Base-by-base conservation (phyloP, 2,888 invertebrate species). In the Phorcus lineatus region DNA sequence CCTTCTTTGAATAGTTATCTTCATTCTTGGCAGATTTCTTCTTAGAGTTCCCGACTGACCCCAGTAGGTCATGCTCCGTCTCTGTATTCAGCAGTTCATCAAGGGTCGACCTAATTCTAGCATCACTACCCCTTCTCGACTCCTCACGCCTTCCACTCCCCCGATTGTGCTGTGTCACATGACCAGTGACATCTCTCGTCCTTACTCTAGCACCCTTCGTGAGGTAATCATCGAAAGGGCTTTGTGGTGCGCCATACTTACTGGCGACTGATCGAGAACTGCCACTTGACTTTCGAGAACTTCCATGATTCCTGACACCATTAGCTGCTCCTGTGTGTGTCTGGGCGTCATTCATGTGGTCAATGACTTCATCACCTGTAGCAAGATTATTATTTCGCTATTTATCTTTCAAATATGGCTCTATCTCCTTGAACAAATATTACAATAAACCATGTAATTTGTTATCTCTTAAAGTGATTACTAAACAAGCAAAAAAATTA, bases 91-190 rank as follows among this genome's bases (percentile, higher is more conserved):
- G 74, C 31, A 87, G 78, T 67, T 77, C 81, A 31, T 86, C 79
- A 16, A 87, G 55, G 0, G 85, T 84, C 62, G 78, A 78, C 22
- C 83, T 80, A 11, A 84, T 85, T 57, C 84, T 81, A 6, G 74
- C 47, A 36, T 74, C 81, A 83, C 79, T 83, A 4, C 62, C 82
- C 3, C 40, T 47, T 19, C 75, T 70, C 1, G 70, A 6, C 13
- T 36, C 36, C 36, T 22, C 70, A 0, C 13, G 28, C 24, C 40
- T 17, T 13, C 40, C 70, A 19, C 40, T 19, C 28, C 31, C 70
- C 22, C 70, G 36, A 9, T 70, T 19, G 19, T 17, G 19, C 3
- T 47, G 13, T 17, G n/a, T n/a, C 36, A 19, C 19, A 13, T 22
- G 40, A 70, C 40, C n/a, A n/a, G 31, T 19, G 13, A 17, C 17